Evolutionary conservation across 2,888 invertebrate genomes (phyloP).

Genomic region (Cephus pygmeus): DNA sequence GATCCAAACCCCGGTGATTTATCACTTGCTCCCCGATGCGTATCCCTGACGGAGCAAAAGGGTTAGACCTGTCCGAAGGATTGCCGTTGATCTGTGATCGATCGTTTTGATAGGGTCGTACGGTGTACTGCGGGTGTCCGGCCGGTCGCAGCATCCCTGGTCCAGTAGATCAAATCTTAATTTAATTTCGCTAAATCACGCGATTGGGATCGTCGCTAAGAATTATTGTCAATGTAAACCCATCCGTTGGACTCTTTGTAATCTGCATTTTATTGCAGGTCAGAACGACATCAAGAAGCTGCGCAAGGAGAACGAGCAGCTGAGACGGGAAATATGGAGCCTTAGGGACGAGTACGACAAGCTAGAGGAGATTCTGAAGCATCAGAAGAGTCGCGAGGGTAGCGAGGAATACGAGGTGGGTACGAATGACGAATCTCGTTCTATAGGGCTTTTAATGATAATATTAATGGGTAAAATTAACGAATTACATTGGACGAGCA

Average conservation of each 20-base stretch:
- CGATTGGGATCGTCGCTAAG: too few relatives aligned
- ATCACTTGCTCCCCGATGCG: constrained; percentile 35
- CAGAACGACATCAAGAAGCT: constrained; percentile 91
- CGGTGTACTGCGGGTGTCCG: too few relatives aligned
- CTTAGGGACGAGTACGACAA: constrained; percentile 90
- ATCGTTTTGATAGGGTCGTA: constrained; percentile 42
- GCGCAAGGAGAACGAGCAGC: constrained; percentile 87
- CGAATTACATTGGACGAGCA: too few relatives aligned
- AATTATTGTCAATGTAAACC: too few relatives aligned
- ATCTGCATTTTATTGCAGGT: constrained; percentile 69
- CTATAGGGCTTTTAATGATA: too few relatives aligned
- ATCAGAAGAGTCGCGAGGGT: constrained; percentile 54
- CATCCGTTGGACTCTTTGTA: background rate
- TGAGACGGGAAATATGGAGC: constrained; percentile 88
- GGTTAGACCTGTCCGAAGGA: constrained; percentile 35
- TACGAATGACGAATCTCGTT: background rate
- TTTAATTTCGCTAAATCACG: too few relatives aligned
- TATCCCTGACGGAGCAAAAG: constrained; percentile 18
- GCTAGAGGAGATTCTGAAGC: constrained; percentile 80
- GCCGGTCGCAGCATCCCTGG: too few relatives aligned
- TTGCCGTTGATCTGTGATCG: constrained; percentile 50
- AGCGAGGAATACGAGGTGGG: constrained; percentile 60
- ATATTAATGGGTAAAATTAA: too few relatives aligned
- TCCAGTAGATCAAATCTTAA: too few relatives aligned
- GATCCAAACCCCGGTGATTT: constrained; percentile 47